A percentile compares a stretch with the other conserved stretches of the same genome.
Evolutionary conservation across 2,113 vertebrate genomes (phyloP).

Genomic region (Excalfactoria chinensis): DNA sequence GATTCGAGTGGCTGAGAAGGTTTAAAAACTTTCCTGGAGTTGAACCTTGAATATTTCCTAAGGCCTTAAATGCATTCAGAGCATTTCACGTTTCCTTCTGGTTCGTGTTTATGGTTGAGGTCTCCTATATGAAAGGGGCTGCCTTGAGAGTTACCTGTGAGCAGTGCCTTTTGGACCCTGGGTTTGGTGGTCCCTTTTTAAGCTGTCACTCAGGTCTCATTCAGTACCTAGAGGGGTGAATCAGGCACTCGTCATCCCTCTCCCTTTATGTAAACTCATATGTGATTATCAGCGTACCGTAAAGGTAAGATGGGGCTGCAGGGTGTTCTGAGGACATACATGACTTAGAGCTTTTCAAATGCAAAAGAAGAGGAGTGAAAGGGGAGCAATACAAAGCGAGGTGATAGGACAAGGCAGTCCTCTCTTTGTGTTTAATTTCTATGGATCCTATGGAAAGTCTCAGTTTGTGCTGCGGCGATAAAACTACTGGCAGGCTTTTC

Average conservation of each 20-base stretch:
- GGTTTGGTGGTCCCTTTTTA: not conserved
- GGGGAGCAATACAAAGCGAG: not conserved
- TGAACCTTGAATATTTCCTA: not conserved
- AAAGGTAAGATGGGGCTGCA: not conserved
- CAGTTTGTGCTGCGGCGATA: not conserved
- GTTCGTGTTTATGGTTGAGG: not conserved
- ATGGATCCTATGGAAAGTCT: not conserved
- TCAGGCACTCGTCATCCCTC: not conserved
- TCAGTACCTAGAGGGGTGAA: not conserved
- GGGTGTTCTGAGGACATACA: accelerated
- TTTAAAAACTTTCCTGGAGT: not conserved
- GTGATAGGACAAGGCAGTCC: not conserved
- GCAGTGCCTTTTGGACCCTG: not conserved
- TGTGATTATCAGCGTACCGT: not conserved
- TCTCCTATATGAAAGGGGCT: not conserved
- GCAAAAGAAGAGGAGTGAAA: not conserved
- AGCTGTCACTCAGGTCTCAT: not conserved
- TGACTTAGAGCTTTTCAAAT: not conserved
- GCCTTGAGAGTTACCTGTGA: not conserved
- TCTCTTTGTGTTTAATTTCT: not conserved
- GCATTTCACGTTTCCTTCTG: not conserved
- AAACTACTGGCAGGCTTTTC: not conserved
- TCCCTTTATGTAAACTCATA: not conserved
- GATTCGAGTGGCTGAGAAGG: not conserved
- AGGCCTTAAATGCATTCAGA: not conserved